These are phyloP conservation scores for Drosophila atripex DNA, from an alignment of 2,888 invertebrate species.

Conservation along the genomic window DNA sequence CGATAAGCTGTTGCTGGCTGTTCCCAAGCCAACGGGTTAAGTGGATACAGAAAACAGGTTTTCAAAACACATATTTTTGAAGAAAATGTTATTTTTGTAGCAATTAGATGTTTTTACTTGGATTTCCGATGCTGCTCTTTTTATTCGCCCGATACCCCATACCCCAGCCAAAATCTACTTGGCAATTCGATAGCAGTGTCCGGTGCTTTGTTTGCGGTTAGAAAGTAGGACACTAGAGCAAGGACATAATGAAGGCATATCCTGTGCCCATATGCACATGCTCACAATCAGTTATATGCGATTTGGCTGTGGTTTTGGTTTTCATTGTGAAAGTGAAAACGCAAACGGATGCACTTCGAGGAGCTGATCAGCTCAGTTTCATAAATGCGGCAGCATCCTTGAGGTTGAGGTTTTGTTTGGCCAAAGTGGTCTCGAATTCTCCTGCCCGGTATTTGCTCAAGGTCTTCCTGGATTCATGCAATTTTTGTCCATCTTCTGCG, in stretches of 20 bases:
- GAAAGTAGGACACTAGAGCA: slow-evolving; percentile 61
- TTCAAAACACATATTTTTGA: background rate
- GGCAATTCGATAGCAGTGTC: slow-evolving; percentile 80
- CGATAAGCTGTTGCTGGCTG: background rate
- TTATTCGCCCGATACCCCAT: slow-evolving; percentile 6
- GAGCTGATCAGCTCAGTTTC: slow-evolving; percentile 27
- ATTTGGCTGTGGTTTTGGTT: slow-evolving; percentile 69
- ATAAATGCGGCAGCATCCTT: slow-evolving; percentile 30
- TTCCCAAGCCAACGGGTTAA: background rate
- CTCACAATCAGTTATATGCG: slow-evolving; percentile 16
- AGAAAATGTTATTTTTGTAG: background rate
- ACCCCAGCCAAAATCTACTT: slow-evolving; percentile 48
- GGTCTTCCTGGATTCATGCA: slow-evolving; percentile 60
- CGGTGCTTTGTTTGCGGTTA: slow-evolving; percentile 72
- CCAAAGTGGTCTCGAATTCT: slow-evolving; percentile 70
- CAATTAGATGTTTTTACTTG: background rate
- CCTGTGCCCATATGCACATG: slow-evolving; percentile 53
- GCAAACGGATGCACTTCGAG: slow-evolving; percentile 72
- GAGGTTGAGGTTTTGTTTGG: slow-evolving; percentile 49
- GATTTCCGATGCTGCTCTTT: slow-evolving; percentile 8
- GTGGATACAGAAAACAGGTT: background rate
- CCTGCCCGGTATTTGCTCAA: slow-evolving; percentile 46
- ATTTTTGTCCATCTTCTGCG: slow-evolving; percentile 69
- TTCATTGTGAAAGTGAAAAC: slow-evolving; percentile 80
- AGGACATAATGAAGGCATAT: slow-evolving; percentile 59